Percentiles rank a stretch among this genome's conserved stretches.
These are phyloP conservation scores for Microctenopoma steveboyesi DNA, from an alignment of 2,797 vertebrate genomes.

Conservation along the genomic window DNA sequence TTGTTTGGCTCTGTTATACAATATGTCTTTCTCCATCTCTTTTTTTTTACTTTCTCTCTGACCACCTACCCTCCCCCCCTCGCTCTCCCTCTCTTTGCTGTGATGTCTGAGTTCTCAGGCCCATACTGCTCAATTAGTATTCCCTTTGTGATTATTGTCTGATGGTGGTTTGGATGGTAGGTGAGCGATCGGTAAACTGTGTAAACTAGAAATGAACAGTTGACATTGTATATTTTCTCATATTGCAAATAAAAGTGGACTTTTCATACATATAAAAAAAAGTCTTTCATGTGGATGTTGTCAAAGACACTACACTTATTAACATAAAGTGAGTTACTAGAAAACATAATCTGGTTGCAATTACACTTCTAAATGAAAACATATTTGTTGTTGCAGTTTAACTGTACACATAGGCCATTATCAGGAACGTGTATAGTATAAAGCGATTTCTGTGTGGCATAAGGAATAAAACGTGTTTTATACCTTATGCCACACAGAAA, in stretches of 20 bases:
- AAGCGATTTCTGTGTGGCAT: too few relatives aligned
- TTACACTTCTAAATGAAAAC: too few relatives aligned
- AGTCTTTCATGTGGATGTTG: not conserved
- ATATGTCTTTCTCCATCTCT: constrained; percentile 18
- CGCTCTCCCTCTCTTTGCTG: constrained; percentile 40
- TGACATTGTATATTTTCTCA: constrained; percentile 17
- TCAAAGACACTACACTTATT: too few relatives aligned
- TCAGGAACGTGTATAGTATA: too few relatives aligned
- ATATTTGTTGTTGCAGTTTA: too few relatives aligned
- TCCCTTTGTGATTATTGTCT: constrained; percentile 53
- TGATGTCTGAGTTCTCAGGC: constrained; percentile 55
- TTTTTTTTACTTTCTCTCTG: constrained; percentile 46
- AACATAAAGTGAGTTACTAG: too few relatives aligned
- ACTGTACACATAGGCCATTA: too few relatives aligned
- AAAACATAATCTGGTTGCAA: too few relatives aligned
- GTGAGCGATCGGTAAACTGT: constrained; percentile 42
- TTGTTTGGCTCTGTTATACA: constrained; percentile 29
- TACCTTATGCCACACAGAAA: not conserved
- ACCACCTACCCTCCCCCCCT: constrained; percentile 53
- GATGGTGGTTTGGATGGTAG: constrained; percentile 18
- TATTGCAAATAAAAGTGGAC: not conserved
- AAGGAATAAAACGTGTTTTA: not conserved
- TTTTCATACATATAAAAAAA: not conserved
- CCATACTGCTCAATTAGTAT: constrained; percentile 47
- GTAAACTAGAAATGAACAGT: constrained; percentile 40